These are phyloP conservation scores for Pteruthius melanotis DNA, from an alignment of 2,113 vertebrate species.

Conservation along the genomic window DNA sequence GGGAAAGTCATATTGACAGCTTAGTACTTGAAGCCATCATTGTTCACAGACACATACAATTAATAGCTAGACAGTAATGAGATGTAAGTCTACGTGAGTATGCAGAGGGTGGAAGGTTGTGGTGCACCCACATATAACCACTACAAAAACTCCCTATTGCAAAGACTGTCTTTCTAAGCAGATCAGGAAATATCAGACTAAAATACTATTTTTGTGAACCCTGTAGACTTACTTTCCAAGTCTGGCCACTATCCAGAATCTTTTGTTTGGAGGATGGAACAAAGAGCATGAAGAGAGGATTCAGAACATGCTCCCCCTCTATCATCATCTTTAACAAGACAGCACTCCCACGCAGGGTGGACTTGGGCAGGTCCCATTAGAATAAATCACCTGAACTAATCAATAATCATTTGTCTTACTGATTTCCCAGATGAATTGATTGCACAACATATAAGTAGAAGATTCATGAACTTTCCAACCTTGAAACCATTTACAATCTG, in stretches of 20 bases:
- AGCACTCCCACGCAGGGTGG: background rate
- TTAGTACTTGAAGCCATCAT: constrained; percentile 44
- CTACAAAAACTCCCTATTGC: background rate
- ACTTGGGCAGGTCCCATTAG: background rate
- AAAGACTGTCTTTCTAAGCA: background rate
- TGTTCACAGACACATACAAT: constrained; percentile 62
- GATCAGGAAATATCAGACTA: background rate
- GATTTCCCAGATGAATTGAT: background rate
- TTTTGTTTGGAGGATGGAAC: background rate
- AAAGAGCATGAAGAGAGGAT: background rate
- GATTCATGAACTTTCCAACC: background rate
- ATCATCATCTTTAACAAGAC: background rate
- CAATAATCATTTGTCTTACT: background rate
- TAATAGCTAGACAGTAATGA: constrained; percentile 58
- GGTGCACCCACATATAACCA: background rate
- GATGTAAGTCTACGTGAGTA: background rate
- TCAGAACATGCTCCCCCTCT: background rate
- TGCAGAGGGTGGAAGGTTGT: constrained; percentile 24
- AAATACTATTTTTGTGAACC: background rate
- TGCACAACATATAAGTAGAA: background rate
- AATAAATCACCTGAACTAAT: background rate
- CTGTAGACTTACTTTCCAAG: background rate
- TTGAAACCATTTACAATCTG: background rate
- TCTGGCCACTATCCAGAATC: background rate
- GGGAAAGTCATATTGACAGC: constrained; percentile 60